phyloP scores from a whole-genome alignment of 2,888 invertebrate genomes.

The Germaria angustata region DNA sequence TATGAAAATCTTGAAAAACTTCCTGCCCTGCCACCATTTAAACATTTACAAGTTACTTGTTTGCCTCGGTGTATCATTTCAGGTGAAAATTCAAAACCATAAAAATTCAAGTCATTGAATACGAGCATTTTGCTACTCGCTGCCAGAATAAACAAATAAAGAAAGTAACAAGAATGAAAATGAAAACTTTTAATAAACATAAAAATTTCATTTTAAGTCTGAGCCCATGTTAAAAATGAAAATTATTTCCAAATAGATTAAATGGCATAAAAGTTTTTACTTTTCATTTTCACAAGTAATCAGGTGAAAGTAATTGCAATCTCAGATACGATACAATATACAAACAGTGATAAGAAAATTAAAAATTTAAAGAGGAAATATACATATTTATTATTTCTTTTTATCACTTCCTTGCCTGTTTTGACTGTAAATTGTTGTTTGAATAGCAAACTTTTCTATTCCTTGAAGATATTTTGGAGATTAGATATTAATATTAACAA shows the following conservation, averaged over 20 bases:
- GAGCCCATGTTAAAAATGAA: constrained; percentile 50
- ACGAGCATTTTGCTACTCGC: too few relatives aligned
- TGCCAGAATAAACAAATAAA: constrained; percentile 1
- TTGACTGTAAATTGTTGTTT: too few relatives aligned
- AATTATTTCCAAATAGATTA: constrained; percentile 65
- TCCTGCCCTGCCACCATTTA: background rate
- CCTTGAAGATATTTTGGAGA: too few relatives aligned
- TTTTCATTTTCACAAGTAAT: constrained; percentile 38
- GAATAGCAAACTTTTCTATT: too few relatives aligned
- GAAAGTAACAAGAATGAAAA: background rate
- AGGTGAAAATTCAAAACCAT: constrained; percentile 43
- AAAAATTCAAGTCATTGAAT: constrained; percentile 26
- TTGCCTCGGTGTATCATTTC: constrained; percentile 52
- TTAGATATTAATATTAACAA: too few relatives aligned
- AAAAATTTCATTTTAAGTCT: constrained; percentile 63
- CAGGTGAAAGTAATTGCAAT: constrained; percentile 17
- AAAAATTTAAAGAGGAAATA: background rate
- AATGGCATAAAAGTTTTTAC: constrained; percentile 57
- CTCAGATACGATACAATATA: too few relatives aligned
- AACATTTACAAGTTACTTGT: background rate
- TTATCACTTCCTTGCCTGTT: too few relatives aligned
- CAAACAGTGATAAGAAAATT: background rate
- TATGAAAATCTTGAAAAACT: constrained; percentile 56
- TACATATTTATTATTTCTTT: too few relatives aligned
- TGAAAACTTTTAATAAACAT: constrained; percentile 66